Evolutionary conservation across 2,113 vertebrate species (phyloP).

Genomic region (Mesitornis unicolor): DNA sequence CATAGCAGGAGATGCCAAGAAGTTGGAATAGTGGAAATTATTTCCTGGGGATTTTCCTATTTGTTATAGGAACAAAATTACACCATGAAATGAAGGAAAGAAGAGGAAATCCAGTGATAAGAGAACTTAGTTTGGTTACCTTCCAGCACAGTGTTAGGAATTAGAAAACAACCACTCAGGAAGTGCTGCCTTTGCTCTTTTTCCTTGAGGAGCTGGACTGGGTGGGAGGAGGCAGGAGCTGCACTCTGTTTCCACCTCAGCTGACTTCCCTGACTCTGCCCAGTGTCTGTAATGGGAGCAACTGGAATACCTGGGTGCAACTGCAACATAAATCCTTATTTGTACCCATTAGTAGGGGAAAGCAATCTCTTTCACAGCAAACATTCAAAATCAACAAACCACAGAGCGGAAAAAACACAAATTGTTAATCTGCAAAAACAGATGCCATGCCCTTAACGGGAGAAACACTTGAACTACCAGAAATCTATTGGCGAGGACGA

Average conservation of each 20-base stretch:
- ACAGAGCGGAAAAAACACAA: background rate
- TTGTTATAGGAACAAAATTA: background rate
- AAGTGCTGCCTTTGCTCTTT: background rate
- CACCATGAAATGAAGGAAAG: background rate
- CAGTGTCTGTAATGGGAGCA: background rate
- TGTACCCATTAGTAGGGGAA: background rate
- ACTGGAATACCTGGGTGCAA: background rate
- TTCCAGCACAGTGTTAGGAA: background rate
- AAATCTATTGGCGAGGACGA: accelerated
- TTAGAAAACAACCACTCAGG: background rate
- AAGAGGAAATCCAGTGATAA: background rate
- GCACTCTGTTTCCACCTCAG: background rate
- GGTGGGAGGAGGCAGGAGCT: background rate
- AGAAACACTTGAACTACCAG: background rate
- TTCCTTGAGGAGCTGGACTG: background rate
- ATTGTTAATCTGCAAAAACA: background rate
- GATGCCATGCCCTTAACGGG: background rate
- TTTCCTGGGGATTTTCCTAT: background rate
- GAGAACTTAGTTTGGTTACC: background rate
- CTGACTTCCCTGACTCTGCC: background rate
- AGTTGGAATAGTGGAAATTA: background rate
- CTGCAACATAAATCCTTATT: background rate
- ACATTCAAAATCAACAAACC: background rate
- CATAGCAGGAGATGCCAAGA: background rate
- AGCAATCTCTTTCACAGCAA: background rate